These are phyloP conservation scores for Chionoecetes opilio DNA, from an alignment of 1,140 invertebrate genomes.

Conservation along the genomic window DNA sequence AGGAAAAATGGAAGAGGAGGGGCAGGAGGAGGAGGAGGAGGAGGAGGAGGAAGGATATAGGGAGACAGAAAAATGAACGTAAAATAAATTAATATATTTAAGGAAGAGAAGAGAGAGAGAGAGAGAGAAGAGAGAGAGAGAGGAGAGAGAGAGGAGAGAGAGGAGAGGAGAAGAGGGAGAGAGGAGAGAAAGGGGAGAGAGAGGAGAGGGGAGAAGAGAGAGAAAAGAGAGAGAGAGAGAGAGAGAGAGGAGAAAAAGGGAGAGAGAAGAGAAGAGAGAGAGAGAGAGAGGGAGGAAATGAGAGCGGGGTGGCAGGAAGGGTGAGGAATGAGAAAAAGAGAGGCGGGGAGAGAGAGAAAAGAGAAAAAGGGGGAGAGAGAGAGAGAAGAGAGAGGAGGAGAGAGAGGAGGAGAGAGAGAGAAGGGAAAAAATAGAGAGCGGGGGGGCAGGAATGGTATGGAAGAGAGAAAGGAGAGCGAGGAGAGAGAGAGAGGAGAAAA, in stretches of 20 bases:
- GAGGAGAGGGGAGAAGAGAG: not conserved
- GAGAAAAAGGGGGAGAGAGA: not conserved
- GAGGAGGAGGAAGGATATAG: not conserved
- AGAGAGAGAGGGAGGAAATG: not conserved
- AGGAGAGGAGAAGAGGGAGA: not conserved
- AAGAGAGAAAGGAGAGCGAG: not conserved
- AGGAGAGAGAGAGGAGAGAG: not conserved
- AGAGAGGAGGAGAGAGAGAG: not conserved
- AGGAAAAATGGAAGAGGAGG: no score
- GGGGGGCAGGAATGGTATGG: not conserved
- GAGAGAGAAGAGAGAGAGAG: not conserved
- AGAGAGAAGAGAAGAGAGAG: not conserved
- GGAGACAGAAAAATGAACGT: no score
- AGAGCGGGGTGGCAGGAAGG: no score
- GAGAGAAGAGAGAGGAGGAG: not conserved
- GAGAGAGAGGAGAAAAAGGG: not conserved
- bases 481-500: conserved; percentile 1
- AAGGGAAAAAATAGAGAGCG: no score
- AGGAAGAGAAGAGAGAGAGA: not conserved
- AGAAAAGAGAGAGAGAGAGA: no score
- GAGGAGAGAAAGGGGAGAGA: not conserved
- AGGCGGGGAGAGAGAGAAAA: no score
- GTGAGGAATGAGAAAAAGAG: no score
- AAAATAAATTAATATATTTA: no score
- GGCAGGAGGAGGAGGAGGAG: no score